These are phyloP conservation scores for Coremacera marginata DNA, from an alignment of 2,888 invertebrate species.

Conservation along the genomic window DNA sequence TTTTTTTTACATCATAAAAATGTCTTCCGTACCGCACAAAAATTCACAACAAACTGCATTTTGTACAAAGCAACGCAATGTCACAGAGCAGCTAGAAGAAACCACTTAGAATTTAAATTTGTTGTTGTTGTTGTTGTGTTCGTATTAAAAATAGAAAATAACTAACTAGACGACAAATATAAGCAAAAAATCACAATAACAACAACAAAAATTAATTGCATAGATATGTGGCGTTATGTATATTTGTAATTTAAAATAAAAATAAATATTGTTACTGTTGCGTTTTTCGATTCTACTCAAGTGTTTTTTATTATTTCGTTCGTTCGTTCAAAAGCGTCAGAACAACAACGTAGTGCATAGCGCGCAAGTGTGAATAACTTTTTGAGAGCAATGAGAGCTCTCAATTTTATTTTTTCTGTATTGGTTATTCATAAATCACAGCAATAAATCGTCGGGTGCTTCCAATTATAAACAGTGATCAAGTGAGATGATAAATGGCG, in stretches of 20 bases:
- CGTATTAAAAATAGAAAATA: constrained; percentile 24
- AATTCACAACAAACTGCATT: constrained; percentile 42
- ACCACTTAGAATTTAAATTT: not conserved
- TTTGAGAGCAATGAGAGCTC: not conserved
- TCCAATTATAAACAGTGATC: too few relatives aligned
- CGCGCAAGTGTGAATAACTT: constrained; percentile 33
- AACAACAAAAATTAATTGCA: not conserved
- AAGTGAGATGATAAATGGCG: too few relatives aligned
- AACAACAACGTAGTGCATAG: not conserved
- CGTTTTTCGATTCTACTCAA: not conserved
- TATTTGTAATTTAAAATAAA: not conserved
- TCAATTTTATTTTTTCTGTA: not conserved
- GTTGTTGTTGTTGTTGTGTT: constrained; percentile 1
- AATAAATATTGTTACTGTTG: constrained; percentile 17
- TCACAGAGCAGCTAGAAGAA: not conserved
- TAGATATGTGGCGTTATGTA: not conserved
- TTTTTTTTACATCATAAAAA: not conserved
- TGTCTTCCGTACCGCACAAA: constrained; percentile 42
- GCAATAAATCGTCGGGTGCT: not conserved
- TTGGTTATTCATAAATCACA: constrained; percentile 29
- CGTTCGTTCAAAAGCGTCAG: not conserved
- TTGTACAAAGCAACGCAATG: constrained; percentile 23
- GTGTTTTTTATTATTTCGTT: not conserved
- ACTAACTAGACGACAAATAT: constrained; percentile 16
- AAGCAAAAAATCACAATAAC: not conserved